Evolutionary conservation across 2,888 invertebrate genomes (phyloP).

Genomic region (Leptinotarsa peninsularis): DNA sequence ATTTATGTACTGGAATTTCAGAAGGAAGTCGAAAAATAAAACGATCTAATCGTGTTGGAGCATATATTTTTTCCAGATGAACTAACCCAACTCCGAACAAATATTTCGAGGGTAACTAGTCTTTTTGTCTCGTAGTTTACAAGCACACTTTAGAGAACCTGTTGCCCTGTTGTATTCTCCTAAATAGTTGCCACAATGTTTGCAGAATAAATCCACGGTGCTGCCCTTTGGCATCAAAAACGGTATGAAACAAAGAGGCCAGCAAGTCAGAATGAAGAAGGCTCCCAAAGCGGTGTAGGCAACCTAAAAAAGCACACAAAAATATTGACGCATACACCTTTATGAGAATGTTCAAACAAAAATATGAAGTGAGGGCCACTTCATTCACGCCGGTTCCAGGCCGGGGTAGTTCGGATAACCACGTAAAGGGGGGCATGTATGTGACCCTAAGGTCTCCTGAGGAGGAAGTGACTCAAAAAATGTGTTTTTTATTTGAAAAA

Average conservation of each 20-base stretch:
- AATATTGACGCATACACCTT: neutral
- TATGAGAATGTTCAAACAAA: neutral
- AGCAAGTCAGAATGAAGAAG: constrained; percentile 60
- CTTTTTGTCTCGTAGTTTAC: constrained; percentile 20
- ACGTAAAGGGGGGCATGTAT: too few relatives aligned
- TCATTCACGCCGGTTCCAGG: too few relatives aligned
- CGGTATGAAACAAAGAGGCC: constrained; percentile 64
- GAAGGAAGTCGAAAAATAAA: neutral
- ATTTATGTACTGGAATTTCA: neutral
- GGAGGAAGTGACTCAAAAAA: too few relatives aligned
- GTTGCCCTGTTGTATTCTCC: constrained; percentile 63
- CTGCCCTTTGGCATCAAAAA: constrained; percentile 60
- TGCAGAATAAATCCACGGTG: constrained; percentile 64
- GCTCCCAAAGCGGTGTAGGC: constrained; percentile 57
- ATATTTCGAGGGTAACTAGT: constrained; percentile 4
- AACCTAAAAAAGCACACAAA: constrained; percentile 20
- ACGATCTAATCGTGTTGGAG: neutral
- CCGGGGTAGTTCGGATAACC: too few relatives aligned
- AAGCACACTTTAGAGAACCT: constrained; percentile 44
- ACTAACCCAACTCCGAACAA: constrained; percentile 15
- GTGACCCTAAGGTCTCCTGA: too few relatives aligned
- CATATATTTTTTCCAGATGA: neutral
- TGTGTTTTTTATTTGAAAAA: too few relatives aligned
- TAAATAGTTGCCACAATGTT: constrained; percentile 65
- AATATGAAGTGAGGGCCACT: too few relatives aligned